These are phyloP conservation scores for Ryuthela nishihirai DNA, from an alignment of 2,888 invertebrate genomes.

Conservation along the genomic window DNA sequence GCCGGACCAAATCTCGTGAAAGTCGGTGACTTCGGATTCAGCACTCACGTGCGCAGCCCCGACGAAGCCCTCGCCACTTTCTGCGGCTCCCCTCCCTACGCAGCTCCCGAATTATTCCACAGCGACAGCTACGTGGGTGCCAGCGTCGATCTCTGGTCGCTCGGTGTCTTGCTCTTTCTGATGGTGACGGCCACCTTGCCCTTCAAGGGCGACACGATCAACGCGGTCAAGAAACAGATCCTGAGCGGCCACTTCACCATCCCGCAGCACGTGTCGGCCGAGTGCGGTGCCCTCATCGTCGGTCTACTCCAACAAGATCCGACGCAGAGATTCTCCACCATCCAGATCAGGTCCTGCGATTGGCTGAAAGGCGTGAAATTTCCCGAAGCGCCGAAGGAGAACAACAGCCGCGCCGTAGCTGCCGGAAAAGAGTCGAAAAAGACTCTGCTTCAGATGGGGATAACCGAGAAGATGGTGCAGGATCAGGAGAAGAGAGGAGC, in stretches of 20 bases:
- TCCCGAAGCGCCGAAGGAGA: conserved; percentile 13
- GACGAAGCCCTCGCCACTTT: conserved; percentile 66
- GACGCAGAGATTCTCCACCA: conserved; percentile 10
- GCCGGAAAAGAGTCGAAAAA: conserved; percentile 19
- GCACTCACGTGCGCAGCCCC: conserved; percentile 57
- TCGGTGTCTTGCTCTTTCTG: conserved; percentile 68
- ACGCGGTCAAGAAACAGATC: conserved; percentile 64
- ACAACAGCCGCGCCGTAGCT: background rate
- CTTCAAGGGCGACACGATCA: conserved; percentile 68
- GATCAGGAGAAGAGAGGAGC: conserved; percentile 33
- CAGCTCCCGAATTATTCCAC: conserved; percentile 68
- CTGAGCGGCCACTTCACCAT: conserved; percentile 61
- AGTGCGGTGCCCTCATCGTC: conserved; percentile 29
- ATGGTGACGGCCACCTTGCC: conserved; percentile 73
- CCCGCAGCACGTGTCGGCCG: conserved; percentile 52
- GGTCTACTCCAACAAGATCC: conserved; percentile 34
- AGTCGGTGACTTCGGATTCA: conserved; percentile 75
- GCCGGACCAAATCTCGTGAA: conserved; percentile 52
- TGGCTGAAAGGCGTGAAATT: conserved; percentile 25
- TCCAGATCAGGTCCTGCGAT: conserved; percentile 12
- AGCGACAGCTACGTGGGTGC: conserved; percentile 61
- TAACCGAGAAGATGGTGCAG: conserved; percentile 22
- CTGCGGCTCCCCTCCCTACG: conserved; percentile 75
- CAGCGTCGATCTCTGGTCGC: conserved; percentile 69
- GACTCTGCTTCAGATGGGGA: conserved; percentile 29